Evolutionary conservation across 2,797 vertebrate genomes (phyloP).

Genomic region (Decapterus maruadsi): DNA sequence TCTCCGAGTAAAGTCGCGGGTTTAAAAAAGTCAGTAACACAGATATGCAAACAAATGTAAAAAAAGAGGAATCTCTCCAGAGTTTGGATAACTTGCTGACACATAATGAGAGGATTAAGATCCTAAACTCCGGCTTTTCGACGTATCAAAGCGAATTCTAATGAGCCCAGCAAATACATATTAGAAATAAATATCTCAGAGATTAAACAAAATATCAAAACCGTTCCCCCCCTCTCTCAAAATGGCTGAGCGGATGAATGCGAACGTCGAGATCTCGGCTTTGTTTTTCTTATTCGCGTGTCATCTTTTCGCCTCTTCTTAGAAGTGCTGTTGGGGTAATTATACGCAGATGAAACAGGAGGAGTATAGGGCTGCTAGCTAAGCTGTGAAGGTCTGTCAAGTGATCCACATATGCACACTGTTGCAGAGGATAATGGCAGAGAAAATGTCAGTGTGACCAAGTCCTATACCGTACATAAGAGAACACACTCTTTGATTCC

Average conservation of each 20-base stretch:
- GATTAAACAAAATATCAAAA: conserved; percentile 41
- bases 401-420: not conserved
- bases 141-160: conserved; percentile 47
- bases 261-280: conserved; percentile 48
- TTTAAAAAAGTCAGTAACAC: conserved; percentile 38
- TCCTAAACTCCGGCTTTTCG: conserved; percentile 43
- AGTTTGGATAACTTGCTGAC: conserved; percentile 53
- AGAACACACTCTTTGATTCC: not conserved
- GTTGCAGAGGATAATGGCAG: conserved; percentile 8
- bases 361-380: conserved; percentile 25
- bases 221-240: not conserved
- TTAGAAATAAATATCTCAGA: conserved; percentile 35
- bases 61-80: conserved; percentile 38
- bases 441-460: not conserved
- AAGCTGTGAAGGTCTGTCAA: conserved; percentile 34
- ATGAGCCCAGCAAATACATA: conserved; percentile 44
- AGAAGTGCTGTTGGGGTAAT: conserved; percentile 58
- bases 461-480: not conserved
- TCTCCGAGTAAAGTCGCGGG: conserved; percentile 8
- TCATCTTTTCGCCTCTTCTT: conserved; percentile 44
- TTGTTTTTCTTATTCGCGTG: conserved; percentile 51
- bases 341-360: conserved; percentile 60
- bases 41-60: conserved; percentile 41
- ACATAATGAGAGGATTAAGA: conserved; percentile 62
- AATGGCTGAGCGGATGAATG: conserved; percentile 30